phyloP scores from a whole-genome alignment of 2,888 invertebrate species.

The Drosophila antonietae region DNA sequence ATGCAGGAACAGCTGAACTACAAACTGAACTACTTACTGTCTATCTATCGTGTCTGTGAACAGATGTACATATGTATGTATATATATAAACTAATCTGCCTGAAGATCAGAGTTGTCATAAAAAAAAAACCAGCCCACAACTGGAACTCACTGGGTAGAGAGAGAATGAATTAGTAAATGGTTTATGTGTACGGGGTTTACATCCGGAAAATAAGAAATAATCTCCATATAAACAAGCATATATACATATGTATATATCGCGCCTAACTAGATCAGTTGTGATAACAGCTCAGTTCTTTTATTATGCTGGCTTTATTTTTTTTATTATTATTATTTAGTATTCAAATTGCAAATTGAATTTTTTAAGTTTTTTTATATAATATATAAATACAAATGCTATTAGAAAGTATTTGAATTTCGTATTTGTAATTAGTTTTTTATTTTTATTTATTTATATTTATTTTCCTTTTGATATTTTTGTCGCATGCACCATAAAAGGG shows the following conservation, averaged over 20 bases:
- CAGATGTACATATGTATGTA: neutral
- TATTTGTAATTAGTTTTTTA: neutral
- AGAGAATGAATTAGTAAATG: slow-evolving; percentile 5
- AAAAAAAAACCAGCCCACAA: neutral
- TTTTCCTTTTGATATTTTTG: slow-evolving; percentile 36
- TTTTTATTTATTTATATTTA: slow-evolving; percentile 26
- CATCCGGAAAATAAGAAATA: slow-evolving; percentile 9
- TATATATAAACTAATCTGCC: neutral
- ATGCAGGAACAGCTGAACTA: slow-evolving; percentile 27
- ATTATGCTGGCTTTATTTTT: neutral
- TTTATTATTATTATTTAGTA: neutral
- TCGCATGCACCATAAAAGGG: slow-evolving; percentile 43
- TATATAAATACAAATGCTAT: neutral
- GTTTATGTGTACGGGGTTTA: neutral
- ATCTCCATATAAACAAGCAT: neutral
- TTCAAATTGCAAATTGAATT: neutral
- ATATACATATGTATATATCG: too few species aligned
- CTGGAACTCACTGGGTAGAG: slow-evolving; percentile 7
- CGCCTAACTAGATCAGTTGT: neutral
- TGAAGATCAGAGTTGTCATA: slow-evolving; percentile 2
- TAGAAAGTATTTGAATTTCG: neutral
- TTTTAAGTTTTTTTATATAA: neutral
- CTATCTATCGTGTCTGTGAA: slow-evolving; percentile 1
- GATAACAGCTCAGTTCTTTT: neutral
- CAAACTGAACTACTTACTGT: slow-evolving; percentile 26